Percentiles rank a stretch among this genome's conserved stretches.
Conservation (phyloP, 2,888 invertebrate genomes). For the Slavum lentiscoides region DNA sequence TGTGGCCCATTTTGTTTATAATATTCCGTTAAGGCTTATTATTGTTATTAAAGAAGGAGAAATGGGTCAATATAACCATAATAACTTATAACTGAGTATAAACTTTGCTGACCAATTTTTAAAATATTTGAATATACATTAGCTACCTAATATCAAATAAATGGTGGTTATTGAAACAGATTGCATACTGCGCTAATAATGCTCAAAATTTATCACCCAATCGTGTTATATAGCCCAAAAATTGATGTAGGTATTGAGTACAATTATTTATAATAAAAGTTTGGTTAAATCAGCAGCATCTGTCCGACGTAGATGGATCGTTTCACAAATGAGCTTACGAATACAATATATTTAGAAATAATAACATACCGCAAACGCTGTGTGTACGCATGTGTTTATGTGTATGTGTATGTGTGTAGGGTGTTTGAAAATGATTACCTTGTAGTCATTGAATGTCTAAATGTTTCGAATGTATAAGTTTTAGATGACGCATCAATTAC, state of each 20-base stretch:
- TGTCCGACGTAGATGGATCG: neutral
- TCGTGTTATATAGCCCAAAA: conserved; percentile 35
- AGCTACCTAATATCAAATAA: neutral
- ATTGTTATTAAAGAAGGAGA: neutral
- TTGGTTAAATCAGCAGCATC: conserved; percentile 8
- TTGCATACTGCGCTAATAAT: conserved; percentile 22
- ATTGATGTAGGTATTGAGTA: conserved; percentile 20
- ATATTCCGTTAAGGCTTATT: neutral
- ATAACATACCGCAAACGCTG: neutral
- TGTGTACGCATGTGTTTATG: neutral
- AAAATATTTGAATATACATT: neutral
- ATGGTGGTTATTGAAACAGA: neutral
- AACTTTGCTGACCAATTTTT: too few species aligned
- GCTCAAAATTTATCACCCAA: conserved; percentile 39
- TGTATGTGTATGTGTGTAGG: conserved; percentile 3
- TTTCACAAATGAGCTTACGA: conserved; percentile 8
- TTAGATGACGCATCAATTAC: too few species aligned
- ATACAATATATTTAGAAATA: neutral
- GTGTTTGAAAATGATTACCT: neutral
- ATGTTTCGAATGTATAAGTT: too few species aligned
- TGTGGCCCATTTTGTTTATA: neutral
- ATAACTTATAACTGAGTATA: neutral
- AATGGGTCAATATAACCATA: too few species aligned
- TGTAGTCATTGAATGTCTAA: too few species aligned
- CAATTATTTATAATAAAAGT: conserved; percentile 20